Evolutionary conservation across 2,113 vertebrate species (phyloP).

Genomic region (Anarrhichthys ocellatus): DNA sequence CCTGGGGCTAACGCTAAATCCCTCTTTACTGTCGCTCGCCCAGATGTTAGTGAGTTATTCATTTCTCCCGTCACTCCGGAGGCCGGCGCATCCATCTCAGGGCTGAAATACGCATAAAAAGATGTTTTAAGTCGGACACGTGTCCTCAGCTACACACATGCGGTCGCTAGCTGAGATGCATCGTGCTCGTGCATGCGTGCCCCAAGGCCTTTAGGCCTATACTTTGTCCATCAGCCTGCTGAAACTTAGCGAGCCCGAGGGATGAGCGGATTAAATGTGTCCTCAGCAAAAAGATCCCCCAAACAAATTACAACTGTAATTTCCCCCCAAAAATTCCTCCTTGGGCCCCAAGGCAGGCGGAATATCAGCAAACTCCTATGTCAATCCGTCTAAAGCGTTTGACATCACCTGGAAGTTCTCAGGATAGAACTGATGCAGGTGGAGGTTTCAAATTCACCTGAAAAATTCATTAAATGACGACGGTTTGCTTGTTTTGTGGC

Average conservation of each 20-base stretch:
- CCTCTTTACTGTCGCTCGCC: slow-evolving; percentile 99
- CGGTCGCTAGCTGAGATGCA: background rate
- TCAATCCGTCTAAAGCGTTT: background rate
- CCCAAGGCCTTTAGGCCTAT: background rate
- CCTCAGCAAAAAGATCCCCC: background rate
- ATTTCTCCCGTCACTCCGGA: slow-evolving; percentile 95
- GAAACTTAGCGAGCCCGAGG: background rate
- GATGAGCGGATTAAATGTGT: background rate
- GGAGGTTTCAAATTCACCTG: slow-evolving; percentile 20
- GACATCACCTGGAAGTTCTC: background rate
- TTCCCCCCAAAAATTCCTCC: background rate
- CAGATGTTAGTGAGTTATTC: slow-evolving; percentile 99
- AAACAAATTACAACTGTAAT: background rate
- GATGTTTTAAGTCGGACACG: slow-evolving; percentile 78
- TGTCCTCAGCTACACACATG: slow-evolving; percentile 44
- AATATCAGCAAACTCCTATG: background rate
- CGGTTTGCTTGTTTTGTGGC: slow-evolving; percentile 74
- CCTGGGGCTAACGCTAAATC: slow-evolving; percentile 98
- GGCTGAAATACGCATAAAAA: slow-evolving; percentile 85
- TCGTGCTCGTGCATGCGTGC: background rate
- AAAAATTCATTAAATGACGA: slow-evolving; percentile 6
- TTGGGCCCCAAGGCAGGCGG: too few species aligned
- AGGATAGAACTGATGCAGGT: background rate
- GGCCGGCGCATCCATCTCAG: slow-evolving; percentile 93
- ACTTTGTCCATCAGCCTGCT: background rate